phyloP scores from a whole-genome alignment of 2,113 vertebrate species.

The Halcyon malimbica region DNA sequence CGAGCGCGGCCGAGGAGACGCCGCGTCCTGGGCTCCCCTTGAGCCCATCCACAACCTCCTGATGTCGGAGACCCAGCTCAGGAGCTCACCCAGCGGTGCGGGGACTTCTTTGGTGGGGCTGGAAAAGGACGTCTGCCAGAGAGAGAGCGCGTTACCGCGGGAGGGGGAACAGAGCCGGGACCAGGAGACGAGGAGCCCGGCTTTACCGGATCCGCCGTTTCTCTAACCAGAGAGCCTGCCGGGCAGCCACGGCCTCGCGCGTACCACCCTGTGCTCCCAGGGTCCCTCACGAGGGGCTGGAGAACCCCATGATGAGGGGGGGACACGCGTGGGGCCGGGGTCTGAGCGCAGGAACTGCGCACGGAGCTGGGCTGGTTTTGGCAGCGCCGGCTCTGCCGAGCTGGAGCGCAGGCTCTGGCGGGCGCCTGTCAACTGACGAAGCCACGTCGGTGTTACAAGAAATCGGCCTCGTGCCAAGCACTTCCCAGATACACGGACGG shows the following conservation, averaged over 20 bases:
- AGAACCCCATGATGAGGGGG: accelerated
- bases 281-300: neutral
- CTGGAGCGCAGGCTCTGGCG: neutral
- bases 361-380: neutral
- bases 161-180: too few relatives aligned
- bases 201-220: neutral
- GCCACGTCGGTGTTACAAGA: neutral
- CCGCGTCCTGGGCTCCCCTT: neutral
- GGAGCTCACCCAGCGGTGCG: neutral
- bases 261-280: neutral
- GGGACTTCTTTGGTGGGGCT: constrained; percentile 17
- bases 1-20: neutral
- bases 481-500: constrained; percentile 53
- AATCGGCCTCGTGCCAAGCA: neutral
- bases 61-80: constrained; percentile 36
- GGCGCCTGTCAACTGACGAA: neutral
- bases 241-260: neutral
- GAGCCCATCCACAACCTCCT: neutral
- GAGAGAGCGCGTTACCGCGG: neutral
- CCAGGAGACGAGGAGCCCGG: neutral
- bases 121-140: constrained; percentile 45
- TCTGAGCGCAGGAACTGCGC: neutral
- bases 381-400: neutral
- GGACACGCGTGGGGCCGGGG: neutral
- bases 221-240: neutral